These are phyloP conservation scores for Argynnis bischoffii DNA, from an alignment of 2,888 invertebrate species.

Conservation along the genomic window DNA sequence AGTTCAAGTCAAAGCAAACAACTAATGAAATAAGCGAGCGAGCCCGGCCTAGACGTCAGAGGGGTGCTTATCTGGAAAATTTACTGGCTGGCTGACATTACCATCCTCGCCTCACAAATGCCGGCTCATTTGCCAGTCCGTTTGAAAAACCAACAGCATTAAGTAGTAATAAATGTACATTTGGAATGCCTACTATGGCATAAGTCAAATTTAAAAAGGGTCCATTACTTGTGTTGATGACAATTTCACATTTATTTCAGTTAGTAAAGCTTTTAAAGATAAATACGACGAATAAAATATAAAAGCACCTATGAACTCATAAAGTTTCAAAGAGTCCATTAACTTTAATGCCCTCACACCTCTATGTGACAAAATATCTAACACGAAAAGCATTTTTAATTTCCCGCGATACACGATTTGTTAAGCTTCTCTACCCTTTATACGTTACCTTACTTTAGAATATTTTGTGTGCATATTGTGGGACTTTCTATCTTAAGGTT, in stretches of 20 bases:
- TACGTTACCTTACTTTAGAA: not conserved
- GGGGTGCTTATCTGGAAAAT: slow-evolving; percentile 75
- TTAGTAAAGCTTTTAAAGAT: slow-evolving; percentile 3
- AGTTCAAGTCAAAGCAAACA: slow-evolving; percentile 69
- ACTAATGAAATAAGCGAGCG: slow-evolving; percentile 72
- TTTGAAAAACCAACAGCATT: slow-evolving; percentile 66
- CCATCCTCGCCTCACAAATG: slow-evolving; percentile 71
- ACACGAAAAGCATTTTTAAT: slow-evolving; percentile 73
- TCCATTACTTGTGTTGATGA: not conserved
- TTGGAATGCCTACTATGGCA: slow-evolving; percentile 40
- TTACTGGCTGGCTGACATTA: slow-evolving; percentile 77
- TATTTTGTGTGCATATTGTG: not conserved
- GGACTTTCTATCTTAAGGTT: no score
- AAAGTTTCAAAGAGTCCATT: slow-evolving; percentile 68
- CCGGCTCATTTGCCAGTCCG: slow-evolving; percentile 72
- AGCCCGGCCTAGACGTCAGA: slow-evolving; percentile 66
- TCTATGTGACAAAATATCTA: slow-evolving; percentile 68
- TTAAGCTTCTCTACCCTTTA: slow-evolving; percentile 35
- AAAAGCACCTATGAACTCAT: slow-evolving; percentile 57
- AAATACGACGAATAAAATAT: slow-evolving; percentile 39
- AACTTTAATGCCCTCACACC: slow-evolving; percentile 74
- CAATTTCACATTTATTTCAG: slow-evolving; percentile 8
- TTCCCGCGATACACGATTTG: slow-evolving; percentile 48
- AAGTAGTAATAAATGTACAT: slow-evolving; percentile 54
- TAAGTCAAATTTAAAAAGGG: slow-evolving; percentile 20